Evolutionary conservation across 2,113 vertebrate species (phyloP).

Genomic region (Bungarus multicinctus): DNA sequence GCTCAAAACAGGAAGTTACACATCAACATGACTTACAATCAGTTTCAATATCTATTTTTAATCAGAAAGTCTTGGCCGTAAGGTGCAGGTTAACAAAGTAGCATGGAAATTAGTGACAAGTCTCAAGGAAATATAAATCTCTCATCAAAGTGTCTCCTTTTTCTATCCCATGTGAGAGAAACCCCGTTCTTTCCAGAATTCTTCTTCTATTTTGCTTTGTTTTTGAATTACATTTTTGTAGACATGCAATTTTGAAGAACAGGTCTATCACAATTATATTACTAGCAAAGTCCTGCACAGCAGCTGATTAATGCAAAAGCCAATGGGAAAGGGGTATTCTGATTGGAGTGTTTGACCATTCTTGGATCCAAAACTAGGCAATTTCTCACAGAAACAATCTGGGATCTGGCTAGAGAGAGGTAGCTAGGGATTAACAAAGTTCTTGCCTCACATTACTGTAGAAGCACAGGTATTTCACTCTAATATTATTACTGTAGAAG

Average conservation of each 20-base stretch:
- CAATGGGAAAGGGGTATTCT: not conserved
- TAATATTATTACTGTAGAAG: not conserved
- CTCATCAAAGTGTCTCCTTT: not conserved
- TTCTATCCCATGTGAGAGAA: not conserved
- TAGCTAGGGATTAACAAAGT: not conserved
- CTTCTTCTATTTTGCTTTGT: not conserved
- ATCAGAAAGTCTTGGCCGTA: not conserved
- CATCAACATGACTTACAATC: slow-evolving; percentile 36
- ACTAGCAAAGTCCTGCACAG: not conserved
- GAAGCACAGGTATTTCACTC: not conserved
- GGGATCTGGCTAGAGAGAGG: no score
- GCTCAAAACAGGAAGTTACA: slow-evolving; percentile 60
- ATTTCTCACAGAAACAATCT: not conserved
- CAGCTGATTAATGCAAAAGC: not conserved
- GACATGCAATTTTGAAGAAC: not conserved
- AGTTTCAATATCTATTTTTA: slow-evolving; percentile 31
- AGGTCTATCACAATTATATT: not conserved
- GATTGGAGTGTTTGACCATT: not conserved
- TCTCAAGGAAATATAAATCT: not conserved
- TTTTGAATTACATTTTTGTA: not conserved
- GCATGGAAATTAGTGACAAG: not conserved
- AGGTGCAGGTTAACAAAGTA: slow-evolving; percentile 46
- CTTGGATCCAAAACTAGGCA: not conserved
- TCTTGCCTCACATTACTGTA: not conserved
- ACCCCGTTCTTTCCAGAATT: not conserved